Conservation (phyloP, 2,113 vertebrate genomes). For the Otis tarda region DNA sequence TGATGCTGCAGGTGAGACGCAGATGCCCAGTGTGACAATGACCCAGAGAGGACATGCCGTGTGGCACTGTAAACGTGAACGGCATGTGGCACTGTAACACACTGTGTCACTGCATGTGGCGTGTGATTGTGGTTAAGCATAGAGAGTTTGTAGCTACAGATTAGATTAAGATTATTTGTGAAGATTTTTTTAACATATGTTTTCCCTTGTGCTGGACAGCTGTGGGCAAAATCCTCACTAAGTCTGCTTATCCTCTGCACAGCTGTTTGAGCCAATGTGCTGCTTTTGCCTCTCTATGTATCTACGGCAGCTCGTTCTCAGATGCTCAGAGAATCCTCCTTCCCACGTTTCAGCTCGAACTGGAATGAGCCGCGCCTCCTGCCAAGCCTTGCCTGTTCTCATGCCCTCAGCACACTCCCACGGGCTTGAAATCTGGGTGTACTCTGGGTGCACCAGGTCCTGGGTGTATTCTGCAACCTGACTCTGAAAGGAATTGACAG, state of each 20-base stretch:
- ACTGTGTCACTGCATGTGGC: neutral
- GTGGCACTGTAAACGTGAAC: rapidly evolving
- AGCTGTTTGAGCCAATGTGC: neutral
- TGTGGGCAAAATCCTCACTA: neutral
- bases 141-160: neutral
- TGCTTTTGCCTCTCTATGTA: neutral
- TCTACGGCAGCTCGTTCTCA: rapidly evolving
- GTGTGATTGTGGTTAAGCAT: neutral
- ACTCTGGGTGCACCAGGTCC: no score
- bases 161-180: neutral
- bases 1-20: neutral
- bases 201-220: neutral
- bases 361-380: neutral
- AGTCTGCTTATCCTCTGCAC: neutral
- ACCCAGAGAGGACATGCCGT: neutral
- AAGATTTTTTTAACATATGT: neutral
- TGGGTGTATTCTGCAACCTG: neutral
- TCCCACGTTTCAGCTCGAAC: neutral
- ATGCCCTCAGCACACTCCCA: neutral
- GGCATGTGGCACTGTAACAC: neutral
- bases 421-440: neutral
- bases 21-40: neutral
- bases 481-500: neutral
- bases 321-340: neutral
- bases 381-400: neutral